Evolutionary conservation across 2,113 vertebrate species (phyloP), one percentile per base, ranked within the genome.

Genomic region (Mirza zaza): DNA sequence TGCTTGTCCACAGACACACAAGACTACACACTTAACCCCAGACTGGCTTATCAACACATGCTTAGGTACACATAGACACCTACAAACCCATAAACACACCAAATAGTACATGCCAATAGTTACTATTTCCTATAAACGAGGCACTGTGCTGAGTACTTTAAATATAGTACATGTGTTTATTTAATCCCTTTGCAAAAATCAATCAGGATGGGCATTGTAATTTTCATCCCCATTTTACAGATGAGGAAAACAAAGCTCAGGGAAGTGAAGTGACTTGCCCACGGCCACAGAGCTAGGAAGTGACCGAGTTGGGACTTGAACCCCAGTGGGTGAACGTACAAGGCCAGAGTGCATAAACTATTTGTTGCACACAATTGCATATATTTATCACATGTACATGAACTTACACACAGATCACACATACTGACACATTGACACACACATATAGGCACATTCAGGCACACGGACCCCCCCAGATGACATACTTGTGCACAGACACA

Each of bases 171-270:
- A 81, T 36, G 55, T 48, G 34, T 76, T 59, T 83, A 39, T 21
- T 36, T 73, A 86, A 57, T 65, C 18, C 12, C 52, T 65, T 83
- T 68, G 25, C 39, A 88, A 87, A 96, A 87, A 15, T 52, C 50
- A 45, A 10, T 39, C 20, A 73, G 6, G 23, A 45, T 84, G 23
- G 2, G 6, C 2, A 1, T 42, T 65, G 8, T 39, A 34, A 50
- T 55, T 91, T 50, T 57, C 67, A 92, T 10, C 29, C 71, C 29
- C 45, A 45, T 39, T 88, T 86, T 79, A 68, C 27, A 87, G 34
- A 91, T 52, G 48, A 88, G 34, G 34, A 85, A 96, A 91, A 71
- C 23, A 71, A 94, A 52, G 0, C 27, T 95, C 45, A n/a, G 73
- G 61, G 34, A 67, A 82, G 39, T 83, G 8, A 85, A 82, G 55